These are phyloP conservation scores for Esperia sulphurella DNA, from an alignment of 2,888 invertebrate genomes.

Conservation along the genomic window DNA sequence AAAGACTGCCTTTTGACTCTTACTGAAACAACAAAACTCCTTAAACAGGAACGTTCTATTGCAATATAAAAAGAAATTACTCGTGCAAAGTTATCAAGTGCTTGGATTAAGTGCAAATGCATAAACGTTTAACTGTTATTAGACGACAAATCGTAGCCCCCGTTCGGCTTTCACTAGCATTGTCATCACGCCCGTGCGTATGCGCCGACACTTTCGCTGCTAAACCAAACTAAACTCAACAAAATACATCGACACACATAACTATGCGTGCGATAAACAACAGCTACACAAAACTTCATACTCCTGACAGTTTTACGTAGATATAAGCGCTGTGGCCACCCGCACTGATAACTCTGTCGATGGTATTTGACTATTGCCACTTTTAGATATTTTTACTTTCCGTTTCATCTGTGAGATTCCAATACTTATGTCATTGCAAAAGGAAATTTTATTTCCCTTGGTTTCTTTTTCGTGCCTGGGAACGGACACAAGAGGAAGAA, in stretches of 20 bases:
- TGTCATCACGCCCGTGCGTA: constrained; percentile 36
- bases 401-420: constrained; percentile 20
- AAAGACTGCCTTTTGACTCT: no score
- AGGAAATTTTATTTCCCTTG: constrained; percentile 11
- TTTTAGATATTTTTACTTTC: constrained; percentile 20
- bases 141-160: constrained; percentile 34
- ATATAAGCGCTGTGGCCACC: not conserved
- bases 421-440: constrained; percentile 15
- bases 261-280: not conserved
- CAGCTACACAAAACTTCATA: not conserved
- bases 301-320: not conserved
- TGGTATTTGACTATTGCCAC: constrained; percentile 17
- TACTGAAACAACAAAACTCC: no score
- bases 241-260: not conserved
- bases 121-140: constrained; percentile 35
- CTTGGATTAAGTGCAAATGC: constrained; percentile 26
- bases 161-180: constrained; percentile 53
- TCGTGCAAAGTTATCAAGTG: constrained; percentile 7
- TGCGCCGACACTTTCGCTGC: constrained; percentile 46
- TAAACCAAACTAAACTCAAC: constrained; percentile 5
- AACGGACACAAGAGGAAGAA: constrained; percentile 54
- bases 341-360: not conserved
- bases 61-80: no score
- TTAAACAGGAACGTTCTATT: no score
- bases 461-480: constrained; percentile 42